Base-by-base conservation (phyloP, 2,888 invertebrate species). In the Melanotus villosus region DNA sequence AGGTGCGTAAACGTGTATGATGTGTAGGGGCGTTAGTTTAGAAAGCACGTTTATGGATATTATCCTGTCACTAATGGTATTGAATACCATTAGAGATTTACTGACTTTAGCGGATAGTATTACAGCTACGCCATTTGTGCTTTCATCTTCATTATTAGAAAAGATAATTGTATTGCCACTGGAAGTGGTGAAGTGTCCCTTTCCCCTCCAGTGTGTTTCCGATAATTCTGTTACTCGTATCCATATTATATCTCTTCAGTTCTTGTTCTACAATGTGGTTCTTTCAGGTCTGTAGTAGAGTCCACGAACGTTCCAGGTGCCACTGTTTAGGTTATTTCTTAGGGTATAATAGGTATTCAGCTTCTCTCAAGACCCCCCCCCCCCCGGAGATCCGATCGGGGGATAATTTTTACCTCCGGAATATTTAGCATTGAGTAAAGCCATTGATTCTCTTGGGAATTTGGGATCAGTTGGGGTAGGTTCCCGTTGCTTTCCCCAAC, bases 121-220 rank as follows among this genome's bases (percentile, higher is more conserved):
- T 12, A 52, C n/a, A 0, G 56, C 36, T n/a, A 56, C 56, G 1
- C 36, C 56, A 21, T 56, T n/a, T n/a, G n/a, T n/a, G n/a, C n/a
- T 34, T 21, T 21, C n/a, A 36, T 56, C 26, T 36, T 56, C 56
- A 10, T 26, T 21, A 12, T 36, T 16, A 1, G 56, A 56, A 12
- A 36, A 36, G 19, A 56, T 18, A 19, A 36, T 56, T n/a, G n/a
- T n/a, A n/a, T n/a, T n/a, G n/a, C n/a, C n/a, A n/a, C n/a, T n/a
- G n/a, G n/a, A n/a, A n/a, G n/a, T n/a, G n/a, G n/a, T n/a, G n/a
- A n/a, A n/a, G n/a, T n/a, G n/a, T n/a, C n/a, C n/a, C n/a, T n/a
- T n/a, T n/a, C n/a, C n/a, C n/a, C n/a, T n/a, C n/a, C n/a, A n/a
- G n/a, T n/a, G n/a, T n/a, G n/a, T n/a, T n/a, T n/a, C n/a, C n/a